These are phyloP conservation scores for Leptopilina clavipes DNA, from an alignment of 1,140 invertebrate genomes.

Conservation along the genomic window DNA sequence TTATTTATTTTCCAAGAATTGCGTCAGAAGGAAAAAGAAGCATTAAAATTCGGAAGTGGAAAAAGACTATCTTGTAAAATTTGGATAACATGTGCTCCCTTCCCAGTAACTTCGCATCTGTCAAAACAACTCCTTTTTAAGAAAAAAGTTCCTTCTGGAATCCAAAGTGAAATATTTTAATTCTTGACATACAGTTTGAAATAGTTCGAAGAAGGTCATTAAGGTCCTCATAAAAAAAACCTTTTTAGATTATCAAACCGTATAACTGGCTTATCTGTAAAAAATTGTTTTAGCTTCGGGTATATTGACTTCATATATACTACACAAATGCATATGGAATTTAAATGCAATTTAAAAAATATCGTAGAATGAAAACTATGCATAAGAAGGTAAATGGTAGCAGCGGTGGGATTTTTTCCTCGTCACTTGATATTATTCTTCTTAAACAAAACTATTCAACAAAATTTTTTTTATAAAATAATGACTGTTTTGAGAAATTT, in stretches of 20 bases:
- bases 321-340: background rate
- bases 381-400: too few relatives aligned
- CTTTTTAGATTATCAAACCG: background rate
- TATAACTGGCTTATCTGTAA: background rate
- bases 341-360: too few relatives aligned
- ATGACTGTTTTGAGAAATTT: too few relatives aligned
- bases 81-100: constrained; percentile 64
- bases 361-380: too few relatives aligned
- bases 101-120: constrained; percentile 56
- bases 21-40: background rate
- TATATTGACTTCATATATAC: background rate
- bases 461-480: too few relatives aligned
- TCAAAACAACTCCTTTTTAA: constrained; percentile 56
- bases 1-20: background rate
- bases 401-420: too few relatives aligned
- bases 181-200: constrained; percentile 23
- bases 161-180: constrained; percentile 46
- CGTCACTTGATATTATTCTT: too few relatives aligned
- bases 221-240: constrained; percentile 7
- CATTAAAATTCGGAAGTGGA: constrained; percentile 35
- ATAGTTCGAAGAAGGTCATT: constrained; percentile 27
- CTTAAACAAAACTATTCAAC: too few relatives aligned
- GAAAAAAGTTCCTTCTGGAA: constrained; percentile 26
- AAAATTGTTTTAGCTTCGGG: background rate
- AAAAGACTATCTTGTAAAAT: constrained; percentile 51